Evolutionary conservation across 37 sponge, comb jelly and placozoan species (phyloP), one percentile per base, ranked within the genome.

Genomic region (Aphrocallistes beatrix): DNA sequence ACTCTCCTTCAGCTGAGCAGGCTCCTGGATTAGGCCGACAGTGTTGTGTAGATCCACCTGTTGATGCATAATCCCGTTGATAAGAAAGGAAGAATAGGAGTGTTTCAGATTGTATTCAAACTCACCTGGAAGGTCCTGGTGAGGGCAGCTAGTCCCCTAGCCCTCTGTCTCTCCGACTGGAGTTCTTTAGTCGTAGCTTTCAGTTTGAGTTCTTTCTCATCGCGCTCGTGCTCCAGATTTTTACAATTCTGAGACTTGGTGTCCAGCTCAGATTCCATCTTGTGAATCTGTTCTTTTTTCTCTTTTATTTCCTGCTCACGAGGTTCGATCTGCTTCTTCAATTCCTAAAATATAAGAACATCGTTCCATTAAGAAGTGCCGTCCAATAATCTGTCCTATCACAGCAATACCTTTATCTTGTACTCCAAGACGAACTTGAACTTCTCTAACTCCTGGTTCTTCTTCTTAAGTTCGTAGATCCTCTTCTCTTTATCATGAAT

Each of bases 341-440:
- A 90, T 83, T 97, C 98, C 85, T 60, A 60, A 60, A 60, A 6
- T 42, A 37, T n/a, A n/a, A n/a, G n/a, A n/a, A n/a, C n/a, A n/a
- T n/a, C n/a, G n/a, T n/a, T n/a, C n/a, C 49, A 47, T 47, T 13
- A 47, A 21, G 17, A 21, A 13, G 17, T 21, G 17, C 49, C 17
- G 49, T 17, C 17, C 49, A 47, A 47, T 47, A 17, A 17, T 21
- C 49, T 47, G 13, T 17, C 49, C 49, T 21, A 17, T 47, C 13
- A 13, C 13, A 47, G 49, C 49, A 47, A 32, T 60, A 60, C 75
- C 21, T 95, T 95, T 87, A 97, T 97, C 89, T 97, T 97, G 92
- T 95, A 97, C 86, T 97, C 98, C 38, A 97, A 87, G 23, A 97
- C 98, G 90, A 97, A 97, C 85, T 97, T 97, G 89, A 97, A 97